phyloP scores from a whole-genome alignment of 2,888 invertebrate genomes.

The Dromius quadrimaculatus region DNA sequence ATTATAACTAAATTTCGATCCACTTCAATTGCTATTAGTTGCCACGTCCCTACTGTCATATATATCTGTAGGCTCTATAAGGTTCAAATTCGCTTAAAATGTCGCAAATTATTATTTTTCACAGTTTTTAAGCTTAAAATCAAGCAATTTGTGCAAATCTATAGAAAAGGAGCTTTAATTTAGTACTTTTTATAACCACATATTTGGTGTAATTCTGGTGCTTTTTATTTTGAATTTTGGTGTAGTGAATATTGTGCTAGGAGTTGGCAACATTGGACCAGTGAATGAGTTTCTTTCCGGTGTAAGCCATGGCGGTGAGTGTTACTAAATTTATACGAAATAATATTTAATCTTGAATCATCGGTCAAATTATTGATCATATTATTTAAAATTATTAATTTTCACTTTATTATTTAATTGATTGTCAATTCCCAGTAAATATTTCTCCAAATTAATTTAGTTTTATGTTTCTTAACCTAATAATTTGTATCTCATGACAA shows the following conservation, averaged over 20 bases:
- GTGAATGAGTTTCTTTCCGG: slow-evolving; percentile 58
- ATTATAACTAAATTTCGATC: no score
- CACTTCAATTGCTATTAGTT: no score
- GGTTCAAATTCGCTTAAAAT: no score
- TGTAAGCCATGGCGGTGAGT: slow-evolving; percentile 64
- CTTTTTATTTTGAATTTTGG: slow-evolving; percentile 12
- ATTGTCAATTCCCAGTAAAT: slow-evolving; percentile 1
- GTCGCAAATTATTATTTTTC: no score
- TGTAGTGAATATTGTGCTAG: background rate
- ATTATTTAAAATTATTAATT: background rate
- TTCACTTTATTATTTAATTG: background rate
- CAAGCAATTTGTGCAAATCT: no score
- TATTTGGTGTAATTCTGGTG: no score
- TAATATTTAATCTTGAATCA: slow-evolving; percentile 56
- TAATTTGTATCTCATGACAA: slow-evolving; percentile 33
- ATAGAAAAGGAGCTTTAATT: no score
- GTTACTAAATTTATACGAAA: slow-evolving; percentile 54
- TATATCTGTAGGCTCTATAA: no score
- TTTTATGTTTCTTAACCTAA: slow-evolving; percentile 26
- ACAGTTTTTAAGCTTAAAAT: no score
- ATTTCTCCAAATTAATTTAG: slow-evolving; percentile 11
- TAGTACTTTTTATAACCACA: no score
- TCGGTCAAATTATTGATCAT: slow-evolving; percentile 41
- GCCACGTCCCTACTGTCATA: no score
- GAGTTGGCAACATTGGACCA: background rate